Base-by-base conservation (phyloP, 2,113 vertebrate species). In the Aphyosemion australe region DNA sequence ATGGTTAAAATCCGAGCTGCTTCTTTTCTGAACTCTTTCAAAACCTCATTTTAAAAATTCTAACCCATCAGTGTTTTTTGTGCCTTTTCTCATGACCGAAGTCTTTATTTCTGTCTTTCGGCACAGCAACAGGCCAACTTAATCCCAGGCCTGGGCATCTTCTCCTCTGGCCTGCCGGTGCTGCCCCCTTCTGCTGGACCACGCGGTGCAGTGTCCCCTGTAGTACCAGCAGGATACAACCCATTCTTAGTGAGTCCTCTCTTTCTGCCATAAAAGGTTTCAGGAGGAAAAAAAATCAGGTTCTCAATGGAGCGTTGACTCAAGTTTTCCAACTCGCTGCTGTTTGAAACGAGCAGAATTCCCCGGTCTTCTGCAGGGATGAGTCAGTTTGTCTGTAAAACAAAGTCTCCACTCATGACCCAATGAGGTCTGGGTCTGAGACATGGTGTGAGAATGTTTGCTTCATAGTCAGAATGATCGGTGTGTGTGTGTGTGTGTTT, bases 131-230 rank as follows among this genome's bases (percentile, higher is more conserved):
- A 99, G 90, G 92, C 94, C 89, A 96, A 93, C 90, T 88, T 99
- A 85, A 98, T 98, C 85, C 94, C 97, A 1, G 96, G 97, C 46
- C 84, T 99, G 86, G 97, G 97, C 79, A 97, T 99, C 91, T 98
- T 98, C 92, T 97, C 97, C 5, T 93, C 95, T 0, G 94, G 95
- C 63, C 76, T 97, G 68, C 93, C 96, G 32, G 89, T 95, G 85
- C 87, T 97, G 46, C 93, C 95, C 0, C 90, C 95, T 50, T 80
- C 90, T 32, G 83, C 92, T 0, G 93, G 94, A 71, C 85, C 94
- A 48, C 94, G 92, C 15, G 93, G 92, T 26, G 93, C 93, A 51
- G 85, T 91, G 10, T 79, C 90, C n/a, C 65, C 78, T 34, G 85
- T 92, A 4, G 91, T 91, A 0, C 80, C 91, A 5, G 7, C 90